phyloP scores from a whole-genome alignment of 2,113 vertebrate species.

The Canis aureus region DNA sequence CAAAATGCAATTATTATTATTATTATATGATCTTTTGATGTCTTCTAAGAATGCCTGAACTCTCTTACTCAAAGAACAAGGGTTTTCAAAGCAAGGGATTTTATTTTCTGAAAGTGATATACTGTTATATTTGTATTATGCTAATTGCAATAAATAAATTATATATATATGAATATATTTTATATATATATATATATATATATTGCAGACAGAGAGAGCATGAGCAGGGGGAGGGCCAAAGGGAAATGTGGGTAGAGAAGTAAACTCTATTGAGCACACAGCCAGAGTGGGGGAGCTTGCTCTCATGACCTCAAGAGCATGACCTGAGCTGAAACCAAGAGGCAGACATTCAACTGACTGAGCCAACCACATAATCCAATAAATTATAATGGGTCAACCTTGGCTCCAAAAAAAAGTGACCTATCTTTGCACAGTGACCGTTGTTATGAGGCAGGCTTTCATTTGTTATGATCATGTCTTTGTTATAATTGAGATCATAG shows the following conservation, averaged over 20 bases:
- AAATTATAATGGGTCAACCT: neutral
- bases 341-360: neutral
- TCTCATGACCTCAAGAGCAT: neutral
- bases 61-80: conserved; percentile 22
- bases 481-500: neutral
- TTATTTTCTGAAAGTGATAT: neutral
- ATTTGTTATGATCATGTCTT: neutral
- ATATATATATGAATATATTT: neutral
- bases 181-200: neutral
- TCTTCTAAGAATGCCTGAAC: neutral
- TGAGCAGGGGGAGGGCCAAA: neutral
- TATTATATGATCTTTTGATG: neutral
- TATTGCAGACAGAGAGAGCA: neutral
- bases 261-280: neutral
- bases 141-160: neutral
- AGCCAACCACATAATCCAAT: neutral
- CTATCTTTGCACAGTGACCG: neutral
- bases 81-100: neutral
- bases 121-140: neutral
- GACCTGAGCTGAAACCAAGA: neutral
- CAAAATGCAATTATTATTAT: neutral
- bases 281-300: neutral
- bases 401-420: neutral
- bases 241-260: neutral
- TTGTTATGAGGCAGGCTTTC: neutral